Conservation (phyloP, 1,140 invertebrate species). For the Solenopsis fugax region DNA sequence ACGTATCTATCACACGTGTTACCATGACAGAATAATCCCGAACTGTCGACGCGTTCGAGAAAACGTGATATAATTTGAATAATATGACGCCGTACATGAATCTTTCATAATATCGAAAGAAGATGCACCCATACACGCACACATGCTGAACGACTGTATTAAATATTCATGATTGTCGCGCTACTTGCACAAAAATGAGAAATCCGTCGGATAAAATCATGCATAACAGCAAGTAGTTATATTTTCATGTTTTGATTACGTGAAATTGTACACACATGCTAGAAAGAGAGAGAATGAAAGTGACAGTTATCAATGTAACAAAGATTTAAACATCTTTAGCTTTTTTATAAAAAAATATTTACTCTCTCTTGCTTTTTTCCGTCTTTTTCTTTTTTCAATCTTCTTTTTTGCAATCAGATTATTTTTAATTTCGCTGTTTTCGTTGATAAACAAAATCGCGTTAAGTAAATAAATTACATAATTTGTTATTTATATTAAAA, state of each 20-base stretch:
- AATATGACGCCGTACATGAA: conserved; percentile 44
- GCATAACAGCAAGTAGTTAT: background rate
- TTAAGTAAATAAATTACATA: background rate
- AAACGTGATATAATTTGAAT: conserved; percentile 54
- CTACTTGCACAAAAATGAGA: background rate
- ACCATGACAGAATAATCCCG: conserved; percentile 49
- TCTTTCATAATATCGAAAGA: conserved; percentile 60
- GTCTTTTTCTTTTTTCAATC: too few species aligned
- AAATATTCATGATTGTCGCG: conserved; percentile 48
- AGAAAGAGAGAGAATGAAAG: background rate
- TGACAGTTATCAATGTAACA: background rate
- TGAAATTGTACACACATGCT: background rate
- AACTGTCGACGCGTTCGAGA: conserved; percentile 44
- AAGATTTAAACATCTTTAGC: background rate
- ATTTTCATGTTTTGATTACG: background rate
- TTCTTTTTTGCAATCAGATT: background rate
- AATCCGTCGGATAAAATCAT: background rate
- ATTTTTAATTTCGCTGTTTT: background rate
- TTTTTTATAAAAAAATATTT: background rate
- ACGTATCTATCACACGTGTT: conserved; percentile 6
- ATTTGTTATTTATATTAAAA: background rate
- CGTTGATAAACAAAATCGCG: background rate
- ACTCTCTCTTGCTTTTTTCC: too few species aligned
- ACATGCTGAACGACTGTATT: conserved; percentile 32
- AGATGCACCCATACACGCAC: conserved; percentile 10